Conservation (phyloP, 2,888 invertebrate species). For the Aricia artaxerxes region DNA sequence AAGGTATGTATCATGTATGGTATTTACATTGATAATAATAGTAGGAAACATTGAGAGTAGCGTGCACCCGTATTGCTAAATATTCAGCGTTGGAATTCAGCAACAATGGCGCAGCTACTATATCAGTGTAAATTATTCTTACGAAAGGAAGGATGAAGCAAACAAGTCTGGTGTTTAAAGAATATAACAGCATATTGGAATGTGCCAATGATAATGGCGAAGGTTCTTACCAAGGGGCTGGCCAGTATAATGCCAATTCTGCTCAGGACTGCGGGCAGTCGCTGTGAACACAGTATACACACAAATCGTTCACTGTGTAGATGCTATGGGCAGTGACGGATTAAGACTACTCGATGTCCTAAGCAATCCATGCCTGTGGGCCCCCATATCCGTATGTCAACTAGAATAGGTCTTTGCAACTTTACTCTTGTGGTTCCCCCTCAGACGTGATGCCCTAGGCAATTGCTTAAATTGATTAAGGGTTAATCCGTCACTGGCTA, state of each 20-base stretch:
- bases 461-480: too few relatives aligned
- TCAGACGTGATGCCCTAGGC: too few relatives aligned
- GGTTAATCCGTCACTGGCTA: too few relatives aligned
- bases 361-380: too few relatives aligned
- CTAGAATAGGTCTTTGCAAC: too few relatives aligned
- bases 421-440: too few relatives aligned
- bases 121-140: background rate
- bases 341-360: too few relatives aligned
- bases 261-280: constrained; percentile 97
- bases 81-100: too few relatives aligned
- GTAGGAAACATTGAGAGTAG: background rate
- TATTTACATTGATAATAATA: background rate
- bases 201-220: constrained; percentile 77
- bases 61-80: background rate
- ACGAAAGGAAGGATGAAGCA: background rate
- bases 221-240: constrained; percentile 94
- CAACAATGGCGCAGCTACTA: background rate
- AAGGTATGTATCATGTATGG: background rate
- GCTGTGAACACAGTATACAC: constrained; percentile 90
- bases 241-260: constrained; percentile 97
- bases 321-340: constrained; percentile 54
- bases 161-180: background rate
- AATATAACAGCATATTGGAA: constrained; percentile 66
- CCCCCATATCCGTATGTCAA: too few relatives aligned
- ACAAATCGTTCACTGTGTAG: constrained; percentile 79